A percentile compares a stretch with the other conserved stretches of the same genome.
phyloP scores from a whole-genome alignment of 1,140 invertebrate genomes.

The Microplitis mediator region DNA sequence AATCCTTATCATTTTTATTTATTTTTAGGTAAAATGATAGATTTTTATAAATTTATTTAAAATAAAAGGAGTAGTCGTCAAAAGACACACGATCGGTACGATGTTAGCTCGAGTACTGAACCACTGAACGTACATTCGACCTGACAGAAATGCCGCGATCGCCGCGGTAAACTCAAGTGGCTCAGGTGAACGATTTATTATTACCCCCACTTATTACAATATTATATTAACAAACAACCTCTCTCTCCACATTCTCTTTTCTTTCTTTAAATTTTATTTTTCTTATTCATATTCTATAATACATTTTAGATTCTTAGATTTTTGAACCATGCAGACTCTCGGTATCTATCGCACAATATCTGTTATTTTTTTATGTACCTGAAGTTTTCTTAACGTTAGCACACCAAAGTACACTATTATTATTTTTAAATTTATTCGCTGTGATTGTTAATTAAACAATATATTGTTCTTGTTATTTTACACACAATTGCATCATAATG shows the following conservation, averaged over 20 bases:
- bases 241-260: conserved; percentile 12
- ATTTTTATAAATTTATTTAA: background rate
- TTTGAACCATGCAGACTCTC: too few relatives aligned
- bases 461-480: too few relatives aligned
- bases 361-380: too few relatives aligned
- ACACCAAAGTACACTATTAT: too few relatives aligned
- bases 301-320: background rate
- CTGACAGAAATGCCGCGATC: conserved; percentile 24
- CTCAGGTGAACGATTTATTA: conserved; percentile 60
- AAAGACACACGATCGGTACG: conserved; percentile 42
- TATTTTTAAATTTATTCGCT: too few relatives aligned
- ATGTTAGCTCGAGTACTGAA: conserved; percentile 50
- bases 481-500: too few relatives aligned
- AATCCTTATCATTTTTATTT: too few relatives aligned
- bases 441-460: too few relatives aligned
- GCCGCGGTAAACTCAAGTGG: conserved; percentile 23
- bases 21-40: too few relatives aligned
- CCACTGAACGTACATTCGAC: conserved; percentile 16
- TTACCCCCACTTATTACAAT: conserved; percentile 45
- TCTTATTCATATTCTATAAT: background rate
- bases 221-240: conserved; percentile 3
- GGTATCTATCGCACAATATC: too few relatives aligned
- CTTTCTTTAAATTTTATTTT: background rate
- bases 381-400: too few relatives aligned
- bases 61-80: background rate